These are phyloP conservation scores for Athripsodes cinereus DNA, from an alignment of 2,888 invertebrate species.

Conservation along the genomic window DNA sequence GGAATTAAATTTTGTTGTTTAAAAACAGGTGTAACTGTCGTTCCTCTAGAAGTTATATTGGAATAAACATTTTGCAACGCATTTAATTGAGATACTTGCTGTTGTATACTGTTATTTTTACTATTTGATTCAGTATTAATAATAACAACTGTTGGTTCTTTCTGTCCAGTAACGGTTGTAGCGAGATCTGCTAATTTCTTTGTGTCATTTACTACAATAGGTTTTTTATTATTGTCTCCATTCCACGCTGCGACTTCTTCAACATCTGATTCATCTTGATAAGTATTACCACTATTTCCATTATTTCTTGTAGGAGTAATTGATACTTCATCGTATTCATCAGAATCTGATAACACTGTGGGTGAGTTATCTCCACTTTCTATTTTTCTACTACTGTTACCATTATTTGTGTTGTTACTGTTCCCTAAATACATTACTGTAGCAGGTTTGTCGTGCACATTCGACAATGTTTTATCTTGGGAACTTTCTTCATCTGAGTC, in stretches of 20 bases:
- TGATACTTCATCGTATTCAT: slow-evolving; percentile 24
- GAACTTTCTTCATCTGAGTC: slow-evolving; percentile 36
- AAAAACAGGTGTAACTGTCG: slow-evolving; percentile 40
- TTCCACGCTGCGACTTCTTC: slow-evolving; percentile 57
- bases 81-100: not conserved
- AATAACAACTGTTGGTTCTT: slow-evolving; percentile 71
- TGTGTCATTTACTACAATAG: slow-evolving; percentile 65
- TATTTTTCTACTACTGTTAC: no score
- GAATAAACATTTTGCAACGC: slow-evolving; percentile 61
- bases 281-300: slow-evolving; percentile 39
- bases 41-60: slow-evolving; percentile 41
- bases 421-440: no score
- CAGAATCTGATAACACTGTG: not conserved
- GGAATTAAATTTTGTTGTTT: slow-evolving; percentile 31
- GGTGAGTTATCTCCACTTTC: not conserved
- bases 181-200: slow-evolving; percentile 66
- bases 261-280: slow-evolving; percentile 54
- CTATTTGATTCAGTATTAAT: slow-evolving; percentile 65
- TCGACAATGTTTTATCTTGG: slow-evolving; percentile 29
- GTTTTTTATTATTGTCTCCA: slow-evolving; percentile 32
- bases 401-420: no score
- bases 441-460: slow-evolving; percentile 30
- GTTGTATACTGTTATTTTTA: not conserved
- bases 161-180: slow-evolving; percentile 45
- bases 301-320: slow-evolving; percentile 44